Evolutionary conservation across 92 coral and sea anemone species (phyloP).

Genomic region (Palythoa heliodiscus): DNA sequence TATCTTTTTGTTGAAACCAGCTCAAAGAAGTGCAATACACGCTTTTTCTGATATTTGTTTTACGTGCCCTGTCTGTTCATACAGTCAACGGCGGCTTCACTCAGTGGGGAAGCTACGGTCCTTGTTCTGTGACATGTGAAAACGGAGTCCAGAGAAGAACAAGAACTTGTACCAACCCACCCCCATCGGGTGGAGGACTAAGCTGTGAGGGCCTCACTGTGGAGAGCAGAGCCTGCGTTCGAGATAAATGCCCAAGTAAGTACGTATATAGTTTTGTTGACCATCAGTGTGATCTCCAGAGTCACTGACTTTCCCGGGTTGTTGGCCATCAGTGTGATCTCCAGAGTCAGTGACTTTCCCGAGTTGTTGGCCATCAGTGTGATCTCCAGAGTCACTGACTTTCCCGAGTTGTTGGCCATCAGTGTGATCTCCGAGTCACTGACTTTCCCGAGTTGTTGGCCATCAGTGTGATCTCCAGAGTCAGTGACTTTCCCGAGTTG

Average conservation of each 20-base stretch:
- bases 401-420: too few relatives aligned
- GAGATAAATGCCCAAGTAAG: background rate
- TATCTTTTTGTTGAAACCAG: too few relatives aligned
- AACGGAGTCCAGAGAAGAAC: background rate
- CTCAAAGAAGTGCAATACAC: too few relatives aligned
- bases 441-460: too few relatives aligned
- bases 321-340: too few relatives aligned
- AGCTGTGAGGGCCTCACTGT: background rate
- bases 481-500: too few relatives aligned
- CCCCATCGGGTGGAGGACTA: background rate
- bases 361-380: too few relatives aligned
- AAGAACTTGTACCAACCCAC: background rate
- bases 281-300: background rate
- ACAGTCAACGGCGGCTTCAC: background rate
- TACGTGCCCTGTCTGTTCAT: background rate
- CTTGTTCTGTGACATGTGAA: background rate
- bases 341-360: too few relatives aligned
- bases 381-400: too few relatives aligned
- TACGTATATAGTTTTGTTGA: background rate
- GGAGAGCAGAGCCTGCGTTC: background rate
- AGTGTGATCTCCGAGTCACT: too few relatives aligned
- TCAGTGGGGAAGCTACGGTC: constrained; percentile 2
- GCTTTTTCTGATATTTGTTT: too few relatives aligned
- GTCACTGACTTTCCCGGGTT: background rate
- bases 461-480: too few relatives aligned